Base-by-base conservation (phyloP, 2,797 vertebrate genomes). In the Pseudochirops cupreus region DNA sequence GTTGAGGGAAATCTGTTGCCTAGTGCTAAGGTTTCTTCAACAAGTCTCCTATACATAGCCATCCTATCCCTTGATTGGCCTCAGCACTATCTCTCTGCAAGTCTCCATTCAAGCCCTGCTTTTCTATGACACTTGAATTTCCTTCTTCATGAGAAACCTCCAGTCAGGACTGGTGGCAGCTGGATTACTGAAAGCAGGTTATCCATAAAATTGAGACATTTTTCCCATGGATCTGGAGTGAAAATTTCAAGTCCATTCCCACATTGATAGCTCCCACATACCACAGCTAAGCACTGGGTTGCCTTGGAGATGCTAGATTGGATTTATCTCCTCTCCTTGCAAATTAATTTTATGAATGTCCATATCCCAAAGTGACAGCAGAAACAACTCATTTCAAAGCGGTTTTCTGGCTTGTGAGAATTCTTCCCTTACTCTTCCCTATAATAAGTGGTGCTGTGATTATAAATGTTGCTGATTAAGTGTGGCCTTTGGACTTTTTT, bases 101-200 rank as follows among this genome's bases (percentile, higher is more conserved):
- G 94, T 95, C 92, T 59, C 28, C 46, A 26, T 12, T 24, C 9
- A 57, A 10, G 13, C 39, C 26, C 53, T 74, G 31, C 92, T 82
- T 92, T 67, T 94, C 90, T 74, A 53, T 89, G 46, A 50, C 92
- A 46, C 89, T 16, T 3, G 59, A 57, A 91, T 87, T 56, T 53
- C 87, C 89, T 55, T 55, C 74, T 87, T 90, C 67, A 31, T 12
- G 94, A 91, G 96, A 91, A 87, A 91, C 55, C 91, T 95, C 52
- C 53, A 39, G 56, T 31, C 50, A 1, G 0, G 91, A 55, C 93
- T 93, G 90, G 91, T 90, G 56, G 92, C 97, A 97, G 97, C 97
- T 95, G 96, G 93, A 93, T 90, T 91, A 54, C 93, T 53, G 56
- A 58, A 91, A 91, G 91, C 59, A 7, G 24, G 52, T 89, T 96